Base-by-base conservation (phyloP, 2,113 vertebrate species). In the Grallaria varia region DNA sequence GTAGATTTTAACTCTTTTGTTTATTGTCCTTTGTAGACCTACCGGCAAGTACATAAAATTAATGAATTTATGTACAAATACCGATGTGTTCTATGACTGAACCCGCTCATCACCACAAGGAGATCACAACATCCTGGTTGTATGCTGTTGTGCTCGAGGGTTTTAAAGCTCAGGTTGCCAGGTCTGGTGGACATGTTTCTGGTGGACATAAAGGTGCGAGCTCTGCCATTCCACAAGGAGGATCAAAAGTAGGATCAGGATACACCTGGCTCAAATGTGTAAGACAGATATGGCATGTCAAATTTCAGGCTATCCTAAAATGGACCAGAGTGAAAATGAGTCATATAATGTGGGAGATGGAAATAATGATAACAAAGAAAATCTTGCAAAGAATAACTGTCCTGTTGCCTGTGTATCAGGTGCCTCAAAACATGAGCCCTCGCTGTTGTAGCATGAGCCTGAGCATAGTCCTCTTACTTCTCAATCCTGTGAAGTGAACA, bases 151-250 rank as follows among this genome's bases (percentile, higher is more conserved):
- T 90, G 10, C 84, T 81, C n/a, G 96, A 96, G 23, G 95, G 92
- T 5, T 81, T 98, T 58, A 88, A 95, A 96, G 47, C 49, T 31
- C 85, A 47, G 19, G 30, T 95, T 90, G 90, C 50, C 4, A 28
- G 8, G 52, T 67, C 68, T 98, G 44, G 96, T 98, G 63, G 98
- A 98, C 87, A 90, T 89, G 47, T 98, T 98, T 86, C 92, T 98
- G 40, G 85, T 98, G 40, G 95, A 98, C 89, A 56, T 97, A 90
- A 49, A 92, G 96, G 37, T 98, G 88, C 55, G 97, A 97, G 37
- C 74, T 98, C 37, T 98, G 97, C 68, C 95, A 96, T 58, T 98
- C 98, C 84, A 97, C 97, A 63, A 97, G 96, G 39, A 91, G 80
- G 42, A 75, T 97, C 42, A 97, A 95, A 93, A 89, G 59, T 42